Evolutionary conservation across 2,888 invertebrate genomes (phyloP).

Genomic region (Hemaris fuciformis): DNA sequence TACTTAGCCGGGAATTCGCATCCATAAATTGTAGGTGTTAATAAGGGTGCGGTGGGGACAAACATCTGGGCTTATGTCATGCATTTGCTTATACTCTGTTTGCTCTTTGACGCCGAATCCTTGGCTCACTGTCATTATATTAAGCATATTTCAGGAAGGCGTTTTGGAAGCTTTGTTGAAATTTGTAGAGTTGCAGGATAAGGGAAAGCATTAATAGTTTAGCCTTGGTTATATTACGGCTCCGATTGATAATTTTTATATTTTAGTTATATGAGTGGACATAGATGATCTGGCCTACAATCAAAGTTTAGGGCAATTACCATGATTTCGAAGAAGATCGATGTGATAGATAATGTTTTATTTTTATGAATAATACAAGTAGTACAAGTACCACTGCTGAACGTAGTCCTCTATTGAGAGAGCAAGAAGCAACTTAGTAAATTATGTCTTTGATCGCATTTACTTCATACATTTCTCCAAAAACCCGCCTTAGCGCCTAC

Average conservation of each 20-base stretch:
- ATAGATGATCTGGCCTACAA: no score
- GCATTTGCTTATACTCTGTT: constrained; percentile 1
- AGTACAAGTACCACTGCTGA: no score
- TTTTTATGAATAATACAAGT: no score
- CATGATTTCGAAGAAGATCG: no score
- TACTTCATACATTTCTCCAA: background rate
- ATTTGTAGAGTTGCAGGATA: background rate
- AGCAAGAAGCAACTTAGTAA: no score
- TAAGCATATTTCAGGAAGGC: constrained; percentile 6
- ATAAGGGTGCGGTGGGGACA: constrained; percentile 11
- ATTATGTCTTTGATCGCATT: no score
- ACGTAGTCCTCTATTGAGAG: no score
- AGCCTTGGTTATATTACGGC: background rate
- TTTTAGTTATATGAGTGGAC: background rate
- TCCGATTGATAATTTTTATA: background rate
- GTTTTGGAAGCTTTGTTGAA: constrained; percentile 11
- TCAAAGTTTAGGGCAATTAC: no score
- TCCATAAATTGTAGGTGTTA: constrained; percentile 7
- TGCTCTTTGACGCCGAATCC: background rate
- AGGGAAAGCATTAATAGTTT: background rate
- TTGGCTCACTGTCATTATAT: constrained; percentile 4
- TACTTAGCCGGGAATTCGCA: background rate
- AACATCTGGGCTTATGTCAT: constrained; percentile 16
- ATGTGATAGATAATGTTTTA: no score
- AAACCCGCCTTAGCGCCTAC: background rate